Conservation (phyloP, 1,140 invertebrate genomes). For the Yoshiicerus persimilis region DNA sequence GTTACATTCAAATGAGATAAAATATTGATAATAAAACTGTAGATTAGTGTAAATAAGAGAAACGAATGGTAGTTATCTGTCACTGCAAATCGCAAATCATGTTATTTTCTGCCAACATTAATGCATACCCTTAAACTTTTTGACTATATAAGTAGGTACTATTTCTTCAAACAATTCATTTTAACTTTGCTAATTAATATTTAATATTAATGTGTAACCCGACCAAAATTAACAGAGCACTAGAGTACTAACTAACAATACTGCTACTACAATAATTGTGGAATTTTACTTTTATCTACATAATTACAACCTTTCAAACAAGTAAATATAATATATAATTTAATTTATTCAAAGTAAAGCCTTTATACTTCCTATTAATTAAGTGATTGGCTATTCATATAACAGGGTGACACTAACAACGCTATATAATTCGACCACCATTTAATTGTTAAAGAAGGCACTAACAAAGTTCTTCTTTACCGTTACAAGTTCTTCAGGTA, state of each 20-base stretch:
- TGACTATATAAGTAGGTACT: not conserved
- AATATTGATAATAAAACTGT: not conserved
- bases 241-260: not conserved
- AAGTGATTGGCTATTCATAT: not conserved
- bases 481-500: slow-evolving; percentile 12
- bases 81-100: too few relatives aligned
- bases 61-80: too few relatives aligned
- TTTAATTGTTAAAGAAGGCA: not conserved
- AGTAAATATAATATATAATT: not conserved
- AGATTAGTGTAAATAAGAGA: too few relatives aligned
- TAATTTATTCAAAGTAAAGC: not conserved
- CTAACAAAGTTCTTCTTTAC: not conserved
- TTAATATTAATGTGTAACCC: too few relatives aligned
- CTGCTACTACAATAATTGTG: not conserved
- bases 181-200: not conserved
- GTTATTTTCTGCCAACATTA: not conserved
- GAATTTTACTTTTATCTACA: not conserved
- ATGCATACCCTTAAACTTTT: not conserved
- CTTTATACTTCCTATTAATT: not conserved
- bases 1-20: not conserved
- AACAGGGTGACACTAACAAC: not conserved
- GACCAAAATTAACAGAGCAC: not conserved
- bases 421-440: not conserved
- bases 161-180: not conserved
- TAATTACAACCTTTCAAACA: not conserved